Evolutionary conservation across 2,797 vertebrate species (phyloP), one percentile per base, ranked within the genome.

Genomic region (Sebastes itinus): DNA sequence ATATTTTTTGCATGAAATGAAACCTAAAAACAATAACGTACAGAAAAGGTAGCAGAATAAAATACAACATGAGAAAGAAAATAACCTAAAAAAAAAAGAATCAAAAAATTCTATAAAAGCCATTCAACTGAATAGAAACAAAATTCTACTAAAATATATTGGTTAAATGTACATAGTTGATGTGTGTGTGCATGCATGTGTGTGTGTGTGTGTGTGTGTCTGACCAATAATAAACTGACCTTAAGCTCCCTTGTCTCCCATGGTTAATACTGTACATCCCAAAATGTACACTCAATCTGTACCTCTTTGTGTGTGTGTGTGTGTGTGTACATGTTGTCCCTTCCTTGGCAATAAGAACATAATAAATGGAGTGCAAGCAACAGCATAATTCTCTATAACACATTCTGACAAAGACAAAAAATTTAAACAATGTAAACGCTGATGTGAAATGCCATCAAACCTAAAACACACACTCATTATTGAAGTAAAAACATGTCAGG

Each of bases 301-400:
- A 93, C 92, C 91, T 82, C 16, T 56, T 13, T 80, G 49, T 73
- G 25, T 42, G 38, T 14, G 22, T 63, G 60, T 77, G 55, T 73
- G 25, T 60, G 60, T 77, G 55, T 73, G 25, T 46, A 46, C 73
- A 49, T 91, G 83, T 77, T 79, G 75, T 94, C 91, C 89, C 92
- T 92, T 93, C 91, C 91, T 92, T 93, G 85, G 90, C 91, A 90
- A 94, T 88, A 88, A 91, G 85, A 92, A 93, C 90, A 83, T 89
- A 88, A 90, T 90, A 95, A 90, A 87, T 77, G 85, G 85, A 92
- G 94, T 92, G 92, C 92, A 93, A 93, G 93, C 90, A 88, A 90
- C 84, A 89, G 83, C 83, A 88, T 90, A 42, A 73, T 75, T 87
- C 78, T 85, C 84, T 90, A 82, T 65, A 82, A 93, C 83, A 92